These are phyloP conservation scores for Tachysurus vachellii DNA, from an alignment of 2,113 vertebrate species.

Conservation along the genomic window DNA sequence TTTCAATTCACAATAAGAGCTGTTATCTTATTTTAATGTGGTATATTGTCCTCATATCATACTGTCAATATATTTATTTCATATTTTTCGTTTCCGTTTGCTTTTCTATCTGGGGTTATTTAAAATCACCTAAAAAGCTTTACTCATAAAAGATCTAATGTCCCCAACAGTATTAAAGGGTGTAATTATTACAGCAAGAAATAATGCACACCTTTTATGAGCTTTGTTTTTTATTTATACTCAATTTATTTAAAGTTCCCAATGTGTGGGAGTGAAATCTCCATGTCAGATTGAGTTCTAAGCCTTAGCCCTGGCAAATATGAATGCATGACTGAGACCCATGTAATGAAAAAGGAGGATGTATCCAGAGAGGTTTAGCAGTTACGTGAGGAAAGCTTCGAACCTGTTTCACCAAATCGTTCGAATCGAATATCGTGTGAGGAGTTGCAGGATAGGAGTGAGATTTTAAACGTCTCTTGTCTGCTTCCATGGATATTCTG, in stretches of 20 bases:
- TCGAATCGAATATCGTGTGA: not conserved
- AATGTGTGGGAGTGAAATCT: not conserved
- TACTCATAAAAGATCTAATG: not conserved
- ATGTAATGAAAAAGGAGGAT: not conserved
- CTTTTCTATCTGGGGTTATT: not conserved
- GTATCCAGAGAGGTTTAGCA: conserved; percentile 4
- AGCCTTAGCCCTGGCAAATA: not conserved
- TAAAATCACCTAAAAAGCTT: not conserved
- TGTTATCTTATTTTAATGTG: not conserved
- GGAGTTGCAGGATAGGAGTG: not conserved
- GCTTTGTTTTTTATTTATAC: not conserved
- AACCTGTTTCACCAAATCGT: not conserved
- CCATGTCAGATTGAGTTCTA: not conserved
- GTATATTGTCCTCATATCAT: not conserved
- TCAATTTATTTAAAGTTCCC: too few relatives aligned
- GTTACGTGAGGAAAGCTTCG: not conserved
- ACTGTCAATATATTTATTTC: not conserved
- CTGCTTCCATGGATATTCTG: not conserved
- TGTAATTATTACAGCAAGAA: not conserved
- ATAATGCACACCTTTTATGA: not conserved
- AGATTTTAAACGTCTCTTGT: not conserved
- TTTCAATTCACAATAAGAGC: not conserved
- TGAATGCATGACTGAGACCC: not conserved
- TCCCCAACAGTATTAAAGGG: not conserved
- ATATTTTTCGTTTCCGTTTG: not conserved